Percentiles rank a stretch among this genome's conserved stretches.
Evolutionary conservation across 2,888 invertebrate genomes (phyloP).

Genomic region (Caenorhabditis panamensis): DNA sequence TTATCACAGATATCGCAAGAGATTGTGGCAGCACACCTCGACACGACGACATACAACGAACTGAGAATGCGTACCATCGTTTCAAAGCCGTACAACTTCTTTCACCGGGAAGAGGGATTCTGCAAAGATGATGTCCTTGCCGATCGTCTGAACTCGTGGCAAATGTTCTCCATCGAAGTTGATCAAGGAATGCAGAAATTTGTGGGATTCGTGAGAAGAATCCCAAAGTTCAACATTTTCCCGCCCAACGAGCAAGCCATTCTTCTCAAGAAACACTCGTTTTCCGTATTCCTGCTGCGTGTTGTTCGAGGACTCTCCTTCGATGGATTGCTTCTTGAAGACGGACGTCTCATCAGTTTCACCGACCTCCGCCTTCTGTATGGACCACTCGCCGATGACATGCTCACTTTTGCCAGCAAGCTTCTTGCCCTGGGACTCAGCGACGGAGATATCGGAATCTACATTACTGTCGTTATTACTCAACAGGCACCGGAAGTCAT

Average conservation of each 20-base stretch:
- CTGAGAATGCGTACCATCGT: slow-evolving; percentile 20
- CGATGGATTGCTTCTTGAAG: slow-evolving; percentile 47
- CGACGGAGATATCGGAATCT: slow-evolving; percentile 51
- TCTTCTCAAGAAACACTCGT: slow-evolving; percentile 50
- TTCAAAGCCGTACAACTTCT: slow-evolving; percentile 6
- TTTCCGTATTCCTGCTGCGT: slow-evolving; percentile 53
- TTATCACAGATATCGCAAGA: neutral
- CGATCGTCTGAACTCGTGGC: slow-evolving; percentile 53
- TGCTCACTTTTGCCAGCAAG: slow-evolving; percentile 23
- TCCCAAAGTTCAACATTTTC: slow-evolving; percentile 45
- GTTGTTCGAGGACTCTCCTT: slow-evolving; percentile 41
- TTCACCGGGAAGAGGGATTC: neutral
- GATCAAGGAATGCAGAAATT: slow-evolving; percentile 26
- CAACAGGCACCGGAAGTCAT: slow-evolving; percentile 14
- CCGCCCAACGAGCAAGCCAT: slow-evolving; percentile 43
- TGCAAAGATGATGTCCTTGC: neutral
- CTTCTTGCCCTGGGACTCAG: slow-evolving; percentile 19
- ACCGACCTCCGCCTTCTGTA: slow-evolving; percentile 29
- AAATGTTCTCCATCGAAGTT: slow-evolving; percentile 32
- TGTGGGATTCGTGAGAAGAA: slow-evolving; percentile 51
- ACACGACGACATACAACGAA: slow-evolving; percentile 1
- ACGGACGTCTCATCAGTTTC: slow-evolving; percentile 34
- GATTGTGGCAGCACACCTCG: neutral
- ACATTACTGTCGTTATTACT: slow-evolving; percentile 41
- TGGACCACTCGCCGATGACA: slow-evolving; percentile 37